A percentile compares a stretch with the other conserved stretches of the same genome.
These are phyloP conservation scores for Carpatolechia fugitivella DNA, from an alignment of 2,888 invertebrate species.

Conservation along the genomic window DNA sequence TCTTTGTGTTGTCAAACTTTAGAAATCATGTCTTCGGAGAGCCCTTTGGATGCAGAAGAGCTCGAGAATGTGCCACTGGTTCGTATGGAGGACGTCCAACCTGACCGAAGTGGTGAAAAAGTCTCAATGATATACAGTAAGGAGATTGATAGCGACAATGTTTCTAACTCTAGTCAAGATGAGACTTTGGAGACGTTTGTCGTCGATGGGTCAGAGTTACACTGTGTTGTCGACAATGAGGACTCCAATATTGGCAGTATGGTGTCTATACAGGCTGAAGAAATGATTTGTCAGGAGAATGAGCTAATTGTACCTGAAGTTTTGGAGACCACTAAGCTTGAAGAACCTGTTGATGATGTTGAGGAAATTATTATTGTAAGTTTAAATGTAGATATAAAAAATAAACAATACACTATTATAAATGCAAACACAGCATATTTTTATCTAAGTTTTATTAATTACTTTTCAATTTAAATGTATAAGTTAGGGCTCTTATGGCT, in stretches of 20 bases:
- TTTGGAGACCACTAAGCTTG: slow-evolving; percentile 10
- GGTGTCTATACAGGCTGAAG: slow-evolving; percentile 57
- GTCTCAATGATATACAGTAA: neutral
- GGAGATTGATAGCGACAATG: neutral
- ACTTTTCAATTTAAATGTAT: no score
- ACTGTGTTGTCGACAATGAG: slow-evolving; percentile 48
- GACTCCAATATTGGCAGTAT: slow-evolving; percentile 62
- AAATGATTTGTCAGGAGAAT: slow-evolving; percentile 27
- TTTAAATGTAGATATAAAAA: no score
- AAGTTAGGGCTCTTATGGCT: no score
- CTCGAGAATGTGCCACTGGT: slow-evolving; percentile 62
- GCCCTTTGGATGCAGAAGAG: slow-evolving; percentile 53
- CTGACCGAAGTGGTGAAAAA: slow-evolving; percentile 23
- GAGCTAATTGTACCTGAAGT: slow-evolving; percentile 49
- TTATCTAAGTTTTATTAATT: no score
- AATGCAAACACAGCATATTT: no score
- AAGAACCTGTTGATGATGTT: neutral
- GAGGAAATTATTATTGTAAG: slow-evolving; percentile 30
- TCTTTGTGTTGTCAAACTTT: neutral
- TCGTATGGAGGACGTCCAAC: slow-evolving; percentile 66
- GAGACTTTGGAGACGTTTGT: slow-evolving; percentile 41
- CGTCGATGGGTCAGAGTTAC: slow-evolving; percentile 41
- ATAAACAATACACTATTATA: no score
- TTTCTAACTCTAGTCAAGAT: slow-evolving; percentile 21
- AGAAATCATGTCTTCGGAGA: slow-evolving; percentile 48